Evolutionary conservation across 1,140 invertebrate species (phyloP).

Genomic region (Bombus confusus): DNA sequence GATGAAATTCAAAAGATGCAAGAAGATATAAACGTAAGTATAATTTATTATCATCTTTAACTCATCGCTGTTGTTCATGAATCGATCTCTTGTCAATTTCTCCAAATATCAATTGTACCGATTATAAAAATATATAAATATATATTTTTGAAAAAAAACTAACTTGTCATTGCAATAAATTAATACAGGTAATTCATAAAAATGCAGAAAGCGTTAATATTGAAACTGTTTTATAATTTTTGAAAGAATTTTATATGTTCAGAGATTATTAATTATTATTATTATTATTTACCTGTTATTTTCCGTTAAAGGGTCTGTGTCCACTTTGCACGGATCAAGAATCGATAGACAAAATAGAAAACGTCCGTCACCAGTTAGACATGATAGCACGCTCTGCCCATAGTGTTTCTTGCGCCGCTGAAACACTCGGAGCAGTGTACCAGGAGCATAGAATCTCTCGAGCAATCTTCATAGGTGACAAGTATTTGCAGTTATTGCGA

Average conservation of each 20-base stretch:
- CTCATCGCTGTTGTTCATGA: too few species aligned
- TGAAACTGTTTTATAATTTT: neutral
- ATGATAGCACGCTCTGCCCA: conserved; percentile 77
- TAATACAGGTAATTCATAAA: neutral
- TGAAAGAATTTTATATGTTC: neutral
- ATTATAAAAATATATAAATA: too few species aligned
- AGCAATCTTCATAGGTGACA: conserved; percentile 75
- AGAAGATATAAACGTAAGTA: conserved; percentile 76
- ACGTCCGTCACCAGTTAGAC: conserved; percentile 74
- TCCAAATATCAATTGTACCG: neutral
- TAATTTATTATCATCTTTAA: neutral
- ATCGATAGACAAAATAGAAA: conserved; percentile 78
- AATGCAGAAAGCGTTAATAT: neutral
- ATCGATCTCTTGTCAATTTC: conserved; percentile 21
- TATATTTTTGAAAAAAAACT: too few species aligned
- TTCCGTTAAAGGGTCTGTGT: conserved; percentile 73
- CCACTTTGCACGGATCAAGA: conserved; percentile 78
- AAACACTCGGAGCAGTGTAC: conserved; percentile 78
- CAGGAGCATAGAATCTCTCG: conserved; percentile 77
- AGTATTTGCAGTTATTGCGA: conserved; percentile 75
- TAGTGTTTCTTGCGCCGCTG: conserved; percentile 76
- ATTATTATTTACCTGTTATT: neutral
- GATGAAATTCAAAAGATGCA: conserved; percentile 76
- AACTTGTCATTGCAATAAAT: too few species aligned
- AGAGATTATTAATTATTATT: neutral